Evolutionary conservation across 1,140 invertebrate genomes (phyloP).

Genomic region (Gerris buenoi): DNA sequence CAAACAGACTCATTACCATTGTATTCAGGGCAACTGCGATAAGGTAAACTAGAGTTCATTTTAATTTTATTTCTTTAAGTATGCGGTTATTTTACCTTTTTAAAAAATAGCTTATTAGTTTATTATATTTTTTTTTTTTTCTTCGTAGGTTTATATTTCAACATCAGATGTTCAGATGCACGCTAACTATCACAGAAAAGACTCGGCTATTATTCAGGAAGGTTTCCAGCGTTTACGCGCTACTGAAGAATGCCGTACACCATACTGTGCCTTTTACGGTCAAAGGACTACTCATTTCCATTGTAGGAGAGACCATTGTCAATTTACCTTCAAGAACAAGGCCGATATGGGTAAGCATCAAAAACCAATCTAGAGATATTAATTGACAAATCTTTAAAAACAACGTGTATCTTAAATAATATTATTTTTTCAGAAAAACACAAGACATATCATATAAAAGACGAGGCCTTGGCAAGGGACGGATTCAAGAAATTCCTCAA

Average conservation of each 20-base stretch:
- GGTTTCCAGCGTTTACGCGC: constrained; percentile 84
- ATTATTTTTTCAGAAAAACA: constrained; percentile 71
- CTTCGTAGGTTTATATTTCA: constrained; percentile 69
- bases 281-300: constrained; percentile 96
- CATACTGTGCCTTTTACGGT: constrained; percentile 80
- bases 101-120: too few relatives aligned
- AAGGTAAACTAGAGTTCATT: constrained; percentile 8
- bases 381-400: too few relatives aligned
- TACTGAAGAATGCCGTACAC: constrained; percentile 76
- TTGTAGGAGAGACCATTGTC: constrained; percentile 74
- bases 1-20: constrained; percentile 97
- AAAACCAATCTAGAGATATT: too few relatives aligned
- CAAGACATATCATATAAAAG: constrained; percentile 95
- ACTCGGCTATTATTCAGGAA: constrained; percentile 92
- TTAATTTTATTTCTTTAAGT: too few relatives aligned
- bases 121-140: too few relatives aligned
- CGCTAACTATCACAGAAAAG: constrained; percentile 94
- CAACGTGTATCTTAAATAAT: not conserved
- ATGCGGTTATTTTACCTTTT: too few relatives aligned
- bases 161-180: constrained; percentile 99
- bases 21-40: constrained; percentile 52
- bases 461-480: constrained; percentile 85
- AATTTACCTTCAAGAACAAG: constrained; percentile 96
- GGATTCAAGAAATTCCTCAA: constrained; percentile 99
- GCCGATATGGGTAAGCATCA: constrained; percentile 92